phyloP scores from a whole-genome alignment of 2,888 invertebrate species.

The Dermolepida albohirtum region DNA sequence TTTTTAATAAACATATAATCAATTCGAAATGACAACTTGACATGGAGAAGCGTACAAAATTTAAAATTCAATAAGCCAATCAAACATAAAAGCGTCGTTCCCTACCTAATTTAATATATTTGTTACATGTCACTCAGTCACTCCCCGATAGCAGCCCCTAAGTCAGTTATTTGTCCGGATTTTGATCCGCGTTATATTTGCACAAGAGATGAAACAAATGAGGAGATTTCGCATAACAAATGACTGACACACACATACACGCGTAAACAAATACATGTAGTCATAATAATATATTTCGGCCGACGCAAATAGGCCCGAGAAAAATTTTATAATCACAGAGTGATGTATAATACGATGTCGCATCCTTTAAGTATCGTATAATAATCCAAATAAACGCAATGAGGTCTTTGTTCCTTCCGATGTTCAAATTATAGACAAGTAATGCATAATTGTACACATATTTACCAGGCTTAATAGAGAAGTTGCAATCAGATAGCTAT shows the following conservation, averaged over 20 bases:
- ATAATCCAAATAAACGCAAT: conserved; percentile 46
- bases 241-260: conserved; percentile 15
- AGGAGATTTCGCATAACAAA: conserved; percentile 35
- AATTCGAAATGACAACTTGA: conserved; percentile 23
- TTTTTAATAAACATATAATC: conserved; percentile 29
- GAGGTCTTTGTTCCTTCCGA: conserved; percentile 51
- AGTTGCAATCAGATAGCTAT: conserved; percentile 60
- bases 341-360: conserved; percentile 12
- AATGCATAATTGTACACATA: conserved; percentile 59
- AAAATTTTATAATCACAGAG: conserved; percentile 35
- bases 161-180: conserved; percentile 35
- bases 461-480: conserved; percentile 53
- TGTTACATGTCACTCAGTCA: conserved; percentile 34
- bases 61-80: conserved; percentile 37
- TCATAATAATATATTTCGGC: conserved; percentile 21
- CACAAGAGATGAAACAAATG: conserved; percentile 40
- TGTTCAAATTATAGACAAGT: conserved; percentile 50
- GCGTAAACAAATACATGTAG: conserved; percentile 4
- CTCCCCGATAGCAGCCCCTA: conserved; percentile 21
- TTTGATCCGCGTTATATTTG: conserved; percentile 34
- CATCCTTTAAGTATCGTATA: conserved; percentile 19
- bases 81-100: conserved; percentile 32
- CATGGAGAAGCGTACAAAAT: conserved; percentile 35
- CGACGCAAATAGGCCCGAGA: conserved; percentile 11
- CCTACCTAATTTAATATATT: conserved; percentile 34